These are phyloP conservation scores for Nomada lathburiana DNA, from an alignment of 2,888 invertebrate species.

Conservation along the genomic window DNA sequence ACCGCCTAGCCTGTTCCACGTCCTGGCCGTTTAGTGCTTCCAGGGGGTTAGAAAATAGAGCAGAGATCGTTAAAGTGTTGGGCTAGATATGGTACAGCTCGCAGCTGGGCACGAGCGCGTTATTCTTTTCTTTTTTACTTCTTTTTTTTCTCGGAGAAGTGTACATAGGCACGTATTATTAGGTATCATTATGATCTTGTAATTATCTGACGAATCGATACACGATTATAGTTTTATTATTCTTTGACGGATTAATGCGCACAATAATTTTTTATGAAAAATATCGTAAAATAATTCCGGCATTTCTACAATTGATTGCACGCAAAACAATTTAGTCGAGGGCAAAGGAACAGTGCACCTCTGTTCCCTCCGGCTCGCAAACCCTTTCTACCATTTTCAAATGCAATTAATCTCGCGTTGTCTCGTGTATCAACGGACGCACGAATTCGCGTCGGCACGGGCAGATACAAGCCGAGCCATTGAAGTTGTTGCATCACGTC, in stretches of 20 bases:
- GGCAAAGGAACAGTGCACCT: slow-evolving; percentile 6
- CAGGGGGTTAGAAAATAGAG: slow-evolving; percentile 48
- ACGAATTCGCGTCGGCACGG: slow-evolving; percentile 42
- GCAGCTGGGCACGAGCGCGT: slow-evolving; percentile 44
- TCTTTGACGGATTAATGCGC: no score
- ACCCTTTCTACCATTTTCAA: slow-evolving; percentile 48
- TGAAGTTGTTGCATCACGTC: slow-evolving; percentile 51
- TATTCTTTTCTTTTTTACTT: slow-evolving; percentile 11
- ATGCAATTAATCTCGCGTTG: slow-evolving; percentile 61
- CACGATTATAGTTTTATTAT: no score
- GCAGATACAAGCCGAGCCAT: slow-evolving; percentile 35
- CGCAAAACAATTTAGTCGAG: slow-evolving; percentile 4
- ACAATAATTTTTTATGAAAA: no score
- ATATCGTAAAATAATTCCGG: no score
- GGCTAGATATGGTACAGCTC: slow-evolving; percentile 30
- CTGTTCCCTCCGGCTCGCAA: slow-evolving; percentile 45
- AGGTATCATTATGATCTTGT: background rate
- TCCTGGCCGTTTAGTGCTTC: slow-evolving; percentile 38
- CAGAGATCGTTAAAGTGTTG: slow-evolving; percentile 60
- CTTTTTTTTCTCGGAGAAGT: background rate
- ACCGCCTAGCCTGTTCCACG: slow-evolving; percentile 57
- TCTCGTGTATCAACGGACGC: slow-evolving; percentile 30
- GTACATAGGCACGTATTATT: no score
- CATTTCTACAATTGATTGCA: background rate
- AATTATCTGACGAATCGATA: background rate